A percentile compares a stretch with the other conserved stretches of the same genome.
Conservation (phyloP, 2,888 invertebrate species). For the Dicranocentrus wangi region DNA sequence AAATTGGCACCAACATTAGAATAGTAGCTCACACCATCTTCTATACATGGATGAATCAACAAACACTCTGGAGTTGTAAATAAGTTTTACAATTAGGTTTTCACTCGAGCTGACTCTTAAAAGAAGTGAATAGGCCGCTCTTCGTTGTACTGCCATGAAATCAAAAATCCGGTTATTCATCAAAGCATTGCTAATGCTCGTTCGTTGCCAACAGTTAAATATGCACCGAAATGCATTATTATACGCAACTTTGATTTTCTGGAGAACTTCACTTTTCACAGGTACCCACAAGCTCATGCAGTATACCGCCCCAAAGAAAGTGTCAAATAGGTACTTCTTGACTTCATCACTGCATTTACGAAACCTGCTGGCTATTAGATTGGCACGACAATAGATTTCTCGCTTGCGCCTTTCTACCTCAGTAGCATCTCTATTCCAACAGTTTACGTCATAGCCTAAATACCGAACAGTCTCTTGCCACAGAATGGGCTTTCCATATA, state of each 20-base stretch:
- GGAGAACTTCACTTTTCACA: background rate
- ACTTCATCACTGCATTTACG: conserved; percentile 12
- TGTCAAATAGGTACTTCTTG: conserved; percentile 29
- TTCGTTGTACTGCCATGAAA: background rate
- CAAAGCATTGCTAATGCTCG: conserved; percentile 16
- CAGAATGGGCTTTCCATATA: background rate
- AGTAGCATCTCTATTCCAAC: conserved; percentile 15
- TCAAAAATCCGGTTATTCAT: background rate
- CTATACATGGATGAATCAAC: background rate
- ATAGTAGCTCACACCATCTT: background rate
- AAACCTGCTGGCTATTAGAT: conserved; percentile 1
- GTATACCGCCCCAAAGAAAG: conserved; percentile 20
- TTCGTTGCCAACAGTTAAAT: background rate
- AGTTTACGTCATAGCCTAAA: conserved; percentile 36
- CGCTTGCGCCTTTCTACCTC: conserved; percentile 12
- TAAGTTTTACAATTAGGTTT: background rate
- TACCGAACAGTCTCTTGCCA: background rate
- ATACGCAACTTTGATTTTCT: conserved; percentile 17
- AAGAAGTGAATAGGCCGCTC: background rate
- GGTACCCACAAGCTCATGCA: conserved; percentile 32
- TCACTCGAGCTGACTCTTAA: background rate
- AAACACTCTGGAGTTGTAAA: background rate
- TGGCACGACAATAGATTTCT: conserved; percentile 24
- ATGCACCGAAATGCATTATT: conserved; percentile 20
- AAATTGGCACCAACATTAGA: background rate